These are phyloP conservation scores for Mellilla xanthometata DNA, from an alignment of 2,888 invertebrate genomes.

Conservation along the genomic window DNA sequence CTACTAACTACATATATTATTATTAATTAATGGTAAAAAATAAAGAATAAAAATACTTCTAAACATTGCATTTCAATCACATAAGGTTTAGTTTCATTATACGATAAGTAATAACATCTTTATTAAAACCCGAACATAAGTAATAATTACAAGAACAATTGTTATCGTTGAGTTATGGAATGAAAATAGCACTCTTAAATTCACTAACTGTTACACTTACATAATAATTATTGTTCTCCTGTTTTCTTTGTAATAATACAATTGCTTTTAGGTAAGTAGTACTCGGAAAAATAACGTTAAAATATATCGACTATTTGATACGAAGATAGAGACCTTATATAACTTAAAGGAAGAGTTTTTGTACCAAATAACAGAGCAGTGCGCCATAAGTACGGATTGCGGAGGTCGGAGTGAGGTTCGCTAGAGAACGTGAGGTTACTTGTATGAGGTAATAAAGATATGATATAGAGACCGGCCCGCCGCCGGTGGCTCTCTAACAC, in stretches of 20 bases:
- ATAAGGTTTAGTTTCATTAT: conserved; percentile 82
- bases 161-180: conserved; percentile 82
- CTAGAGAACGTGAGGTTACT: conserved; percentile 67
- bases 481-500: conserved; percentile 31
- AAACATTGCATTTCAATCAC: conserved; percentile 83
- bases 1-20: conserved; percentile 72
- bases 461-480: conserved; percentile 43
- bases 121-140: conserved; percentile 79
- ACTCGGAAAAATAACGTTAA: conserved; percentile 79
- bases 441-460: conserved; percentile 71
- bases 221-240: conserved; percentile 83
- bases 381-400: conserved; percentile 69
- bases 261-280: conserved; percentile 77
- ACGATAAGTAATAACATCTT: conserved; percentile 76
- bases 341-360: conserved; percentile 67
- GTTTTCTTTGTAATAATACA: conserved; percentile 80
- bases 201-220: conserved; percentile 82
- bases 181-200: conserved; percentile 83
- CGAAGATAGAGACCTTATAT: conserved; percentile 71
- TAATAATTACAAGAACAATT: conserved; percentile 74
- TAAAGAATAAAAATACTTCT: conserved; percentile 83
- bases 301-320: conserved; percentile 76
- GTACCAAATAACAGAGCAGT: conserved; percentile 81
- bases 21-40: conserved; percentile 81
- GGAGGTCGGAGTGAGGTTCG: conserved; percentile 32